Evolutionary conservation across 2,113 vertebrate species (phyloP).

Genomic region (Panthera tigris): DNA sequence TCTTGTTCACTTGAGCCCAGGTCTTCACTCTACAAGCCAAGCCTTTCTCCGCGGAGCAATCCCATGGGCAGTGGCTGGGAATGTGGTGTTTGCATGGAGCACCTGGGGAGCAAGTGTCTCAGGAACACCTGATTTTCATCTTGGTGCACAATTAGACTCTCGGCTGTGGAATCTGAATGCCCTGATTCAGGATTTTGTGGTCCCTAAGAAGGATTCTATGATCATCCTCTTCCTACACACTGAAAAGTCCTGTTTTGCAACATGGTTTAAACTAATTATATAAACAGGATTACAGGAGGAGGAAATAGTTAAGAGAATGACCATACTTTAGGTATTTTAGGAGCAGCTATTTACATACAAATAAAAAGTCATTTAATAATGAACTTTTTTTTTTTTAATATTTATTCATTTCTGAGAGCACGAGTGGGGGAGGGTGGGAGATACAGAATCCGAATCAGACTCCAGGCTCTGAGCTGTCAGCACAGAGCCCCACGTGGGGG

Average conservation of each 20-base stretch:
- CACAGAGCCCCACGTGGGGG: too few relatives aligned
- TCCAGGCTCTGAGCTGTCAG: too few relatives aligned
- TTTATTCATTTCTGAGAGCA: too few relatives aligned
- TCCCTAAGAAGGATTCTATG: not conserved
- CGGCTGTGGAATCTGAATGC: not conserved
- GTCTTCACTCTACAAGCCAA: not conserved
- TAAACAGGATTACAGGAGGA: not conserved
- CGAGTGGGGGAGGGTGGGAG: too few relatives aligned
- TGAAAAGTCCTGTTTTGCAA: not conserved
- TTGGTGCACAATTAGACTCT: not conserved
- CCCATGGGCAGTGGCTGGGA: accelerated
- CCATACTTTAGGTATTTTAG: not conserved
- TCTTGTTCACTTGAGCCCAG: not conserved
- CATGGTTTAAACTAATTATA: not conserved
- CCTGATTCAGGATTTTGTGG: not conserved
- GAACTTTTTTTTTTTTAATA: not conserved
- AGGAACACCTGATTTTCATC: not conserved
- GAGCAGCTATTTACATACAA: not conserved
- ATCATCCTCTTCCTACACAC: not conserved
- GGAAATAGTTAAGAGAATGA: not conserved
- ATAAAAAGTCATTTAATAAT: not conserved
- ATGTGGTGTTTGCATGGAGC: not conserved
- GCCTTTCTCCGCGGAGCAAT: not conserved
- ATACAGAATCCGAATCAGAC: too few relatives aligned
- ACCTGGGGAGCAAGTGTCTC: not conserved